Conservation (phyloP, 2,797 vertebrate genomes). For the Cossypha niveicapilla region DNA sequence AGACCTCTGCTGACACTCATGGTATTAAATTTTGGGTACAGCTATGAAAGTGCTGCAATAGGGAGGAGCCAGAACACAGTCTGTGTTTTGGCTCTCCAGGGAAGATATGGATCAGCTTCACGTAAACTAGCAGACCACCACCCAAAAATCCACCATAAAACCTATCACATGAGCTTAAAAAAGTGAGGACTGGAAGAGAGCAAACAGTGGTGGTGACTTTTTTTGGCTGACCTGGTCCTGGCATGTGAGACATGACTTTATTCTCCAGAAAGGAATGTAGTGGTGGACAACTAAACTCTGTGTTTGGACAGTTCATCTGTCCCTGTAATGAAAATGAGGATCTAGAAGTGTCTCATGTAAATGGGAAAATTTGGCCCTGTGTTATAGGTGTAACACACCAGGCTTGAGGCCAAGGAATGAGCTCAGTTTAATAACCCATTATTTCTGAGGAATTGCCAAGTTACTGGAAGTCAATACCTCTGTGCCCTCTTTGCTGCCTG, state of each 20-base stretch:
- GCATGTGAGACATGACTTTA: neutral
- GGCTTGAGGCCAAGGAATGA: conserved; percentile 29
- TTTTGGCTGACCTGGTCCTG: neutral
- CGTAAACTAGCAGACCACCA: neutral
- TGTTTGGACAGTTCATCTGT: neutral
- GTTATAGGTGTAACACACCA: neutral
- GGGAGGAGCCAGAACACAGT: neutral
- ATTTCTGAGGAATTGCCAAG: conserved; percentile 15
- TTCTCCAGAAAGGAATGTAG: neutral
- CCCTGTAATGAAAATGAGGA: neutral
- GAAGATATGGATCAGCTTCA: neutral
- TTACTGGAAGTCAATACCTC: conserved; percentile 26
- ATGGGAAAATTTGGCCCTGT: neutral
- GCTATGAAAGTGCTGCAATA: neutral
- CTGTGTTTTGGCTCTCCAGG: neutral
- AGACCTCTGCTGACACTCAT: neutral
- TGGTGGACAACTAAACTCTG: neutral
- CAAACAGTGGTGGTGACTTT: neutral
- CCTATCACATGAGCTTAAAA: neutral
- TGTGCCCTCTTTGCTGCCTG: neutral
- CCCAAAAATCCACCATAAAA: neutral
- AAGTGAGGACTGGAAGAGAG: neutral
- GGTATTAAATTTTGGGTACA: neutral
- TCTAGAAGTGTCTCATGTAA: neutral
- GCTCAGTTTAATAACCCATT: neutral